Percentiles rank a stretch among this genome's conserved stretches.
Conservation (phyloP, 2,888 invertebrate genomes). For the Thereva unica region DNA sequence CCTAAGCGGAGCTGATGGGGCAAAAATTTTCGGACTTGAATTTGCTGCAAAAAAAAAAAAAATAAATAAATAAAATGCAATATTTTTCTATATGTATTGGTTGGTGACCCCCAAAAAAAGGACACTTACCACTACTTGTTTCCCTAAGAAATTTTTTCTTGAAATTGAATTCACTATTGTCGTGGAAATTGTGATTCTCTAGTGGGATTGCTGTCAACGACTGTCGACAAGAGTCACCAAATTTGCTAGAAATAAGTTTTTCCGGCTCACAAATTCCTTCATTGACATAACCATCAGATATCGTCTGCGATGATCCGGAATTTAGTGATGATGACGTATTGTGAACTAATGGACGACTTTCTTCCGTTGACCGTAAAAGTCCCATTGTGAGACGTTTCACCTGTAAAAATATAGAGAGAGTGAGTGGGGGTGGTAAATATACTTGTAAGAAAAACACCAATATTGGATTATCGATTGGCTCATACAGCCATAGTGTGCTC, state of each 20-base stretch:
- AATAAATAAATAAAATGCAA: neutral
- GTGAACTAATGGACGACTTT: conserved; percentile 76
- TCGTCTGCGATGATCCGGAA: conserved; percentile 70
- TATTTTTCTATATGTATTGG: neutral
- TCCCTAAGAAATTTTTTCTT: conserved; percentile 57
- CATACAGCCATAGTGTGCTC: neutral
- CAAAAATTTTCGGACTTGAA: conserved; percentile 60
- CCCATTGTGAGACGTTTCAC: conserved; percentile 80
- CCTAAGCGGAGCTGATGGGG: conserved; percentile 55
- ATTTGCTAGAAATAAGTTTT: conserved; percentile 57
- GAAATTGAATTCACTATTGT: conserved; percentile 53
- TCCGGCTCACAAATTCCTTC: conserved; percentile 74
- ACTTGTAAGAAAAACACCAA: conserved; percentile 10
- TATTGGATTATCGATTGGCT: conserved; percentile 13
- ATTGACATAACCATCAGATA: conserved; percentile 79
- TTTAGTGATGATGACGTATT: conserved; percentile 66
- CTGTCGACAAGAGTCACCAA: conserved; percentile 58
- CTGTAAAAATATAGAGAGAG: conserved; percentile 45
- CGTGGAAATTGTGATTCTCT: conserved; percentile 51
- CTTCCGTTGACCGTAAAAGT: conserved; percentile 68
- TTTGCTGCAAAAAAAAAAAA: conserved; percentile 50
- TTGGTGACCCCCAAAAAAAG: neutral
- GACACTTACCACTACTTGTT: conserved; percentile 56
- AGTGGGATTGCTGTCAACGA: conserved; percentile 56
- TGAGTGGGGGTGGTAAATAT: conserved; percentile 5